These are phyloP conservation scores for Colinus virginianus DNA, from an alignment of 2,113 vertebrate genomes.

Conservation along the genomic window DNA sequence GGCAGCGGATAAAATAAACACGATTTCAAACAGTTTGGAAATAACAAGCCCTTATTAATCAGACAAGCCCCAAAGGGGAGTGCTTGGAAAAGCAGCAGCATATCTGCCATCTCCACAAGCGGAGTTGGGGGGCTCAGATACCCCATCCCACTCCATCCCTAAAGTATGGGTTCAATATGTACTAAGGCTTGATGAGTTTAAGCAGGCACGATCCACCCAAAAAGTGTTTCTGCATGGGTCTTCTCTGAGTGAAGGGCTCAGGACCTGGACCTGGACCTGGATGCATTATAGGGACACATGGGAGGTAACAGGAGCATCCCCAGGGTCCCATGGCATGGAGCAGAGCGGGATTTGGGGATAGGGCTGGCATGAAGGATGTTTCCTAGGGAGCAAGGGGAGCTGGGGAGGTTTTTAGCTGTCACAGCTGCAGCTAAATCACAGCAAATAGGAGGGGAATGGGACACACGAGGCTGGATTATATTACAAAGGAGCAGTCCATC, in stretches of 20 bases:
- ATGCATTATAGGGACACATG: accelerated
- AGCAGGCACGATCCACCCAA: neutral
- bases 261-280: neutral
- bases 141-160: neutral
- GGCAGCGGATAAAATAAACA: slow-evolving; percentile 68
- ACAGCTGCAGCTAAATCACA: slow-evolving; percentile 66
- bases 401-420: slow-evolving; percentile 38
- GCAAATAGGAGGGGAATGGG: slow-evolving; percentile 70
- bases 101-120: neutral
- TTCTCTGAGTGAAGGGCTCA: neutral
- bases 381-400: slow-evolving; percentile 11
- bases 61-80: slow-evolving; percentile 62
- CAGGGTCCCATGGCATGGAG: neutral
- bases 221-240: neutral
- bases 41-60: slow-evolving; percentile 70
- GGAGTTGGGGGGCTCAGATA: neutral
- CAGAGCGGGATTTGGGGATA: neutral
- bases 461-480: slow-evolving; percentile 68
- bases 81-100: neutral
- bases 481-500: slow-evolving; percentile 75
- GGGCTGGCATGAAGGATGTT: neutral
- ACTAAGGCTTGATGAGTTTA: neutral
- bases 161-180: neutral
- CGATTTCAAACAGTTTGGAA: slow-evolving; percentile 72
- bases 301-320: neutral